Conservation (phyloP, 23 tunicate species). For the Phallusia fumigata region DNA sequence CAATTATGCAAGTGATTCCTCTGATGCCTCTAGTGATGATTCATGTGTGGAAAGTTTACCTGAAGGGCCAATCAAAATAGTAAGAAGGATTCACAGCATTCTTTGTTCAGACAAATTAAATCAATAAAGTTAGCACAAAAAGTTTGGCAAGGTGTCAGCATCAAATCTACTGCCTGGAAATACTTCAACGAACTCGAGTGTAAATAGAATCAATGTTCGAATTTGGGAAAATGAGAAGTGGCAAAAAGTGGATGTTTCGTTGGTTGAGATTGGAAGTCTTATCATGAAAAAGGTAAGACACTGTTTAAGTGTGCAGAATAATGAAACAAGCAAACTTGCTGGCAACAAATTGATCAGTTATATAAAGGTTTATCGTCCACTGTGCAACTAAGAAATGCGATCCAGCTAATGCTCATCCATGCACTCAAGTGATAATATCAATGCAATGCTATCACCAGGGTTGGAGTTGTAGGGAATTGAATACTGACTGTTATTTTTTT, state of each 20-base stretch:
- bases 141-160: slow-evolving; percentile 32
- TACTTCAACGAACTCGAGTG: slow-evolving; percentile 6
- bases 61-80: background rate
- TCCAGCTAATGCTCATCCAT: no score
- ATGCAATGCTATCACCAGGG: no score
- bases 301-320: no score
- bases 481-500: no score
- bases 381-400: no score
- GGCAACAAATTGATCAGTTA: no score
- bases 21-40: background rate
- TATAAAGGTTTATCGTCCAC: background rate
- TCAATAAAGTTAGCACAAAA: background rate
- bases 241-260: slow-evolving; percentile 65
- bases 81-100: background rate
- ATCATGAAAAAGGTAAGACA: slow-evolving; percentile 59
- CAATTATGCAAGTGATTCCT: background rate
- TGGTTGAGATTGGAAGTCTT: slow-evolving; percentile 81
- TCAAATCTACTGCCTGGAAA: slow-evolving; percentile 63
- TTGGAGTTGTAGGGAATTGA: no score
- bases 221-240: slow-evolving; percentile 74
- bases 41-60: background rate
- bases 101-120: background rate
- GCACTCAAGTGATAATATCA: no score
- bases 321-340: no score
- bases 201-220: slow-evolving; percentile 58